phyloP scores from a whole-genome alignment of 2,797 vertebrate genomes.

The Botia almorhae region DNA sequence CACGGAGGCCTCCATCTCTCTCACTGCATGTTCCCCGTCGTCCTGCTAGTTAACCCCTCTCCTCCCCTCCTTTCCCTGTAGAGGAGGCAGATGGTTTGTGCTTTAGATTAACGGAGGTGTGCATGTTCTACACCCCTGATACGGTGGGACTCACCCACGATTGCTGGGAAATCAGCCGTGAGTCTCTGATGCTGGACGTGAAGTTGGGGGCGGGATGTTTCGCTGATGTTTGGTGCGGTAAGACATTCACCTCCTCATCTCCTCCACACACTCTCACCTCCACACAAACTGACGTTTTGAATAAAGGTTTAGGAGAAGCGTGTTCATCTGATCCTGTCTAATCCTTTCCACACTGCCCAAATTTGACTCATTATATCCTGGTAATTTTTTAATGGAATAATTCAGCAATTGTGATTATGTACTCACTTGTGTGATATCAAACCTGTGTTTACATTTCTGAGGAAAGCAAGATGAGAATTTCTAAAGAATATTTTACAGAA shows the following conservation, averaged over 20 bases:
- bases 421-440: too few species aligned
- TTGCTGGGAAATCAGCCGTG: slow-evolving; percentile 95
- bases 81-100: slow-evolving; percentile 98
- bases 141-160: slow-evolving; percentile 97
- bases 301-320: not conserved
- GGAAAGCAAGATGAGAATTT: too few species aligned
- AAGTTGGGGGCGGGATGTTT: slow-evolving; percentile 99
- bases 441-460: too few species aligned
- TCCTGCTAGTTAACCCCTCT: slow-evolving; percentile 84
- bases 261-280: slow-evolving; percentile 7
- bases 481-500: too few species aligned
- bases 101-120: slow-evolving; percentile 94
- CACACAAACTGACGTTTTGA: not conserved
- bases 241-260: slow-evolving; percentile 71
- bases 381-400: too few species aligned
- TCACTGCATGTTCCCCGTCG: slow-evolving; percentile 83
- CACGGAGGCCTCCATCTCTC: slow-evolving; percentile 79
- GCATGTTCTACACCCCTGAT: slow-evolving; percentile 92
- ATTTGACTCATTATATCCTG: too few species aligned
- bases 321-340: slow-evolving; percentile 5
- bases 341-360: too few species aligned
- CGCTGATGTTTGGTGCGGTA: slow-evolving; percentile 98
- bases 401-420: too few species aligned
- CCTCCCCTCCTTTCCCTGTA: slow-evolving; percentile 81
- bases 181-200: slow-evolving; percentile 86